phyloP scores from a whole-genome alignment of 2,797 vertebrate species.

The Phrynocephalus forsythii region DNA sequence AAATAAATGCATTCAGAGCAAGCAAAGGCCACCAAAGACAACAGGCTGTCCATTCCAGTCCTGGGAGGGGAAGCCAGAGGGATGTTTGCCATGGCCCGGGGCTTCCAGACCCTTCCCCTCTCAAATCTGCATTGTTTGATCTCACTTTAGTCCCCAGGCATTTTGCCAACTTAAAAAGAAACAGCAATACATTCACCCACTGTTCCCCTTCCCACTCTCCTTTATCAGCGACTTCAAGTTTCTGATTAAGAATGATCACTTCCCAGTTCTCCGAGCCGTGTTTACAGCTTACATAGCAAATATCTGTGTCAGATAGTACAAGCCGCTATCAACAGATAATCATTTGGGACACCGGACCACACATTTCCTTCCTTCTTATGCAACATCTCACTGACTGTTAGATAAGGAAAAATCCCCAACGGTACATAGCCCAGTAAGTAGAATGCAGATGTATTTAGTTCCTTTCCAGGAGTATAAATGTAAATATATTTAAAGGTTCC shows the following conservation, averaged over 20 bases:
- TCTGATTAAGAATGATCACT: background rate
- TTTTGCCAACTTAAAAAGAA: background rate
- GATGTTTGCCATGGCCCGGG: background rate
- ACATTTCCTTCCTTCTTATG: conserved; percentile 21
- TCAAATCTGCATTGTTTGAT: background rate
- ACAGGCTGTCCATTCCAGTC: background rate
- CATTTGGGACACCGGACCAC: background rate
- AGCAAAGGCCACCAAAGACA: background rate
- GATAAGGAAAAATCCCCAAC: background rate
- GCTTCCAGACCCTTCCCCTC: background rate
- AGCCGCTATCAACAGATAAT: background rate
- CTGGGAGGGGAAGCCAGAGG: background rate
- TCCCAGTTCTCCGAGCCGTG: background rate
- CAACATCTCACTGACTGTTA: background rate
- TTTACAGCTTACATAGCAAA: background rate
- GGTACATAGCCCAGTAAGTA: background rate
- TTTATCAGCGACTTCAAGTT: background rate
- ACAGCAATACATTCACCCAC: background rate
- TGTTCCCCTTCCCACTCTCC: background rate
- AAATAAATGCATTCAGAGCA: background rate
- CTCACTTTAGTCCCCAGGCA: background rate
- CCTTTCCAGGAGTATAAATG: background rate
- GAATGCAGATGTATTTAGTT: background rate
- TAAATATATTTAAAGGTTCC: background rate
- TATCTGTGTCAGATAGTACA: background rate